Evolutionary conservation across 1,140 invertebrate genomes (phyloP).

Genomic region (Xylocopa sonorina): DNA sequence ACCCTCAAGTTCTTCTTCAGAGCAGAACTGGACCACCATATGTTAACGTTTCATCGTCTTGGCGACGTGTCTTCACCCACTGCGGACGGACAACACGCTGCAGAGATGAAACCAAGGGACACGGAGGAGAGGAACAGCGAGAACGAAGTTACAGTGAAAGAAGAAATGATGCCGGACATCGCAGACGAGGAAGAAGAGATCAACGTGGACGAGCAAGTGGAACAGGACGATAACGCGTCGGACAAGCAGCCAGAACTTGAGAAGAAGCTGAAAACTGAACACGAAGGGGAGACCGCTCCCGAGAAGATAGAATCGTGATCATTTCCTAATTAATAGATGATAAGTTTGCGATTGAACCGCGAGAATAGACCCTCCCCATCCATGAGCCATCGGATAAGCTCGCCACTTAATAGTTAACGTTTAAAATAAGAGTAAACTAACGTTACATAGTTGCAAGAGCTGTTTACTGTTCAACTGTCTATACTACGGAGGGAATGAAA

Average conservation of each 20-base stretch:
- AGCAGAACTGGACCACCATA: constrained; percentile 94
- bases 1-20: constrained; percentile 95
- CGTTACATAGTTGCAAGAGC: too few species aligned
- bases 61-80: neutral
- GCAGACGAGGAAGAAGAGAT: constrained; percentile 54
- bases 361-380: too few species aligned
- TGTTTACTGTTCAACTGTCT: too few species aligned
- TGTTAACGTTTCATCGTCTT: constrained; percentile 69
- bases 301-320: constrained; percentile 52
- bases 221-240: constrained; percentile 21
- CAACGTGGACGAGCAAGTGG: constrained; percentile 59
- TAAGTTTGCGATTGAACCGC: neutral
- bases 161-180: constrained; percentile 58
- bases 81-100: constrained; percentile 3
- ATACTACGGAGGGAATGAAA: too few species aligned
- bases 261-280: constrained; percentile 47
- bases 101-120: constrained; percentile 29
- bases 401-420: too few species aligned
- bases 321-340: neutral
- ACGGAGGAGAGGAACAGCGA: constrained; percentile 9
- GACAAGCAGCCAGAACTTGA: neutral
- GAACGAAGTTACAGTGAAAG: constrained; percentile 61
- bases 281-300: constrained; percentile 18
- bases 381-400: too few species aligned
- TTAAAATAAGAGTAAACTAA: too few species aligned